Evolutionary conservation across 2,888 invertebrate genomes (phyloP).

Genomic region (Phasia obesa): DNA sequence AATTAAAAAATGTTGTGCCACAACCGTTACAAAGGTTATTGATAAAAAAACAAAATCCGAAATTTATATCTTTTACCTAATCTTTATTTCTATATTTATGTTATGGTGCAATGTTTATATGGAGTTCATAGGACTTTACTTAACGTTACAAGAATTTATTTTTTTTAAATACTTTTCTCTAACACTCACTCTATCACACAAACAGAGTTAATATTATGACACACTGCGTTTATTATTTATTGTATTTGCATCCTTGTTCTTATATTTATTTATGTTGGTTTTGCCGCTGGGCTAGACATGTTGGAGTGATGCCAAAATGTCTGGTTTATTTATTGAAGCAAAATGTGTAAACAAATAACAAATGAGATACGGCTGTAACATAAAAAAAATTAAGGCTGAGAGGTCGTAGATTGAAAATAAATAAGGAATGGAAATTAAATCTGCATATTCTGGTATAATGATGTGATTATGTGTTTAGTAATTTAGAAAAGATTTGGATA

Average conservation of each 20-base stretch:
- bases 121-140: conserved; percentile 3
- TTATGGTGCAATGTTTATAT: conserved; percentile 29
- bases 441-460: too few species aligned
- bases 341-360: conserved; percentile 31
- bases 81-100: conserved; percentile 7
- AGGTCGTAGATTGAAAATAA: not conserved
- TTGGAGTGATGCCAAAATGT: conserved; percentile 69
- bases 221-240: conserved; percentile 14
- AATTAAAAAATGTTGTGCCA: conserved; percentile 91
- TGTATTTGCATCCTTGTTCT: conserved; percentile 15
- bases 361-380: conserved; percentile 3
- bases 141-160: conserved; percentile 34
- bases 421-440: not conserved
- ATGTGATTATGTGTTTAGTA: too few species aligned
- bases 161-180: conserved; percentile 21
- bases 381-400: conserved; percentile 1
- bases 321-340: conserved; percentile 53
- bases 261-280: conserved; percentile 21
- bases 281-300: conserved; percentile 59
- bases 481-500: too few species aligned
- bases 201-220: conserved; percentile 21
- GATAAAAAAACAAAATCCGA: too few species aligned
- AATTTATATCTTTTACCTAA: conserved; percentile 6
- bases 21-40: conserved; percentile 92
- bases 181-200: conserved; percentile 3